phyloP scores from a whole-genome alignment of 53 echinoderm and acorn worm species.

The Paracentrotus lividus region DNA sequence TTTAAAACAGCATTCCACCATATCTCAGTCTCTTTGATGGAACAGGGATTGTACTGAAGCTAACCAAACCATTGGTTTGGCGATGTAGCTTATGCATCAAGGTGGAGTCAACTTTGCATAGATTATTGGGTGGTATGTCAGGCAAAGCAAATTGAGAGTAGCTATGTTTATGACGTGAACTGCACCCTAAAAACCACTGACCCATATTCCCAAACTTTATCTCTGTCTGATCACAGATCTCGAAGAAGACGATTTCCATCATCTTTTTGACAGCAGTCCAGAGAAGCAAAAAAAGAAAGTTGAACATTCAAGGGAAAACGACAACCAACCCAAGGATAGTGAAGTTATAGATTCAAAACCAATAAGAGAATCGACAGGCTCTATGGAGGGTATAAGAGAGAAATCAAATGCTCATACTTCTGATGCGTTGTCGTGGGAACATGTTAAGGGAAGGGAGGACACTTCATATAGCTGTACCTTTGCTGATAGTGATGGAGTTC shows the following conservation, averaged over 20 bases:
- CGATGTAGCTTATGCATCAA: too few species aligned
- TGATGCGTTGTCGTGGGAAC: slow-evolving; percentile 35
- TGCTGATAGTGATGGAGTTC: slow-evolving; percentile 53
- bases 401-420: background rate
- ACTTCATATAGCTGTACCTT: slow-evolving; percentile 56
- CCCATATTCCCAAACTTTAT: background rate
- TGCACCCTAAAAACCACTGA: background rate
- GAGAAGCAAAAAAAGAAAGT: slow-evolving; percentile 9
- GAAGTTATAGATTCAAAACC: background rate
- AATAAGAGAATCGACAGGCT: background rate
- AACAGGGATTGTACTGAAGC: too few species aligned
- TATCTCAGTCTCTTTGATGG: too few species aligned
- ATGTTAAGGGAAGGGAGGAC: background rate
- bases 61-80: too few species aligned
- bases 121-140: background rate
- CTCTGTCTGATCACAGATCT: background rate
- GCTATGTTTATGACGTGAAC: background rate
- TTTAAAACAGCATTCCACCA: too few species aligned
- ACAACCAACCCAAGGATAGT: background rate
- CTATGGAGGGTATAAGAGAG: too few species aligned
- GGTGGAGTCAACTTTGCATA: background rate
- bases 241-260: background rate
- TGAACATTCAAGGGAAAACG: background rate
- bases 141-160: background rate
- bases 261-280: slow-evolving; percentile 34